Base-by-base conservation (phyloP, 2,888 invertebrate species). In the Palloptera scutellata region DNA sequence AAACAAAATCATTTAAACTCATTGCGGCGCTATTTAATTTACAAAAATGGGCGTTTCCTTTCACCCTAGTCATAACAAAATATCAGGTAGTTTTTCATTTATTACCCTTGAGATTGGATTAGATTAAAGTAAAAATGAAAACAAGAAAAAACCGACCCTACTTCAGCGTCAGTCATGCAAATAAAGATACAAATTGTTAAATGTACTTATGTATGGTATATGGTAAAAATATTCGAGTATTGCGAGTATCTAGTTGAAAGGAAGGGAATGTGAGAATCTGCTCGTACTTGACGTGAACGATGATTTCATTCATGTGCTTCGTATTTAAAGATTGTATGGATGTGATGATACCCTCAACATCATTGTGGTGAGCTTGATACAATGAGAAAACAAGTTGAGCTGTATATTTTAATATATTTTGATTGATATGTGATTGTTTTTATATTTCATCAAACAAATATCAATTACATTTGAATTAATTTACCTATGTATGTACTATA, bases 381-480 rank as follows among this genome's bases (percentile, higher is more conserved):
- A 59, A 79, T 79, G 76, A 74, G 77, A 79, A 76, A 77, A 79
- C 77, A 74, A 76, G 76, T 69, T 77, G 73, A 79, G 78, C 71
- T 72, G 73, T 70, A 77, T 73, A 77, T 79, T 72, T 78, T 76
- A 75, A 79, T 77, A 78, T 80, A 75, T 80, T 81, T 79, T 81
- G 81, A 81, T 81, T 81, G 81, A 78, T 75, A 79, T 75, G 75
- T 77, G 74, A 79, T 74, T 77, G 73, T 76, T 77, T 76, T 75
- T 68, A 72, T 66, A 72, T 70, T 30, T 30, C 30, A 30, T 6
- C 30, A 30, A 30, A 30, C 30, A 30, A 30, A 30, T 30, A 30
- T 30, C 30, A 30, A 30, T 30, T 30, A 4, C 30, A 30, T 30
- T 30, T 30, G 30, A 30, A 30, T 30, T 30, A 30, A 30, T 30